Percentiles rank a stretch among this genome's conserved stretches.
These are phyloP conservation scores for Dendronephthya gigantea DNA, from an alignment of 64 coral and sea anemone species.

Conservation along the genomic window DNA sequence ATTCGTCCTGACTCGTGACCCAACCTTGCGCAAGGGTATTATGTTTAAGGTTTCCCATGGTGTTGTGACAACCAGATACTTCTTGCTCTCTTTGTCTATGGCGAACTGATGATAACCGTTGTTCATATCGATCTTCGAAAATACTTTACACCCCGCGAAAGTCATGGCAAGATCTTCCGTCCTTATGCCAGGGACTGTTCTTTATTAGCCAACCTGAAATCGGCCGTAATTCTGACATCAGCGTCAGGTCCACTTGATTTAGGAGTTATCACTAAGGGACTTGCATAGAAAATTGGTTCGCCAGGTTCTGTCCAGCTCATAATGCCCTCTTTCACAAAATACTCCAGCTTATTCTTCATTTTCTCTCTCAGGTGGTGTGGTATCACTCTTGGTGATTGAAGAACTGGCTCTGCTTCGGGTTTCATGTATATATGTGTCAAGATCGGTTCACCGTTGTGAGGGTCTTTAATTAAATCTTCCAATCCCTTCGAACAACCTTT, in stretches of 20 bases:
- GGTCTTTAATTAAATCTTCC: too few relatives aligned
- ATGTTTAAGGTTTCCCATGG: not conserved
- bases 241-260: not conserved
- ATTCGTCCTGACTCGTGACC: not conserved
- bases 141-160: not conserved
- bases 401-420: not conserved
- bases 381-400: too few relatives aligned
- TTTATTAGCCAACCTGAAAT: not conserved
- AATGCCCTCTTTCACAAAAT: too few relatives aligned
- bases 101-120: not conserved
- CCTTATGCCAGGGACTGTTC: not conserved
- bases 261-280: not conserved
- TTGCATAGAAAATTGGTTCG: too few relatives aligned
- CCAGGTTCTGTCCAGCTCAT: too few relatives aligned
- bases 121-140: too few relatives aligned
- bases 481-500: too few relatives aligned
- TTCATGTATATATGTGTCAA: too few relatives aligned
- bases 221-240: not conserved
- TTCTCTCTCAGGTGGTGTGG: too few relatives aligned
- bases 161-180: not conserved
- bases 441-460: too few relatives aligned
- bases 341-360: too few relatives aligned
- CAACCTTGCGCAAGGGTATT: not conserved
- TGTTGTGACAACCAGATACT: not conserved
- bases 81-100: not conserved